Base-by-base conservation (phyloP, 2,113 vertebrate species). In the Equus quagga region DNA sequence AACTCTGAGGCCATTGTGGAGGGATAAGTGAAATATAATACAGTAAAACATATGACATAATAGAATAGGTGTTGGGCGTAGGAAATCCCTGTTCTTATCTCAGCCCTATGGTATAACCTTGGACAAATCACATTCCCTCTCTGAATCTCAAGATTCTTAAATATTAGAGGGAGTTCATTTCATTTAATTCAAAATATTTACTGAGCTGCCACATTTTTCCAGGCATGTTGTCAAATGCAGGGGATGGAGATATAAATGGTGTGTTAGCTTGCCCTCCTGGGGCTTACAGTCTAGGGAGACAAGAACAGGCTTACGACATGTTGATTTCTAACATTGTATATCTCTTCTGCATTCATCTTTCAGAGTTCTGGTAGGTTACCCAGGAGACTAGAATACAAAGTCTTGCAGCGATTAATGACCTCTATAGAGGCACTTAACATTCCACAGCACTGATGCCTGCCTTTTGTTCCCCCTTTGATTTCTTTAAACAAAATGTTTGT, bases 401-500 rank as follows among this genome's bases (percentile, higher is more conserved):
- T 85, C 11, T 8, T 70, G 10, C 19, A 31, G 44, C 82, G 69
- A 92, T 92, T 92, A 97, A 89, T 92, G 72, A 85, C 41, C 54
- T 86, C 11, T 3, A 78, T 44, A 51, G 79, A 81, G 54, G 49
- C 56, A 88, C 60, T 85, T 93, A 78, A 73, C 78, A 86, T 92
- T 92, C 41, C 14, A 46, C 2, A 88, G 36, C 62, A 72, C 60
- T 21, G 85, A 84, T 85, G 54, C 70, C 54, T 96, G 26, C 46
- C 10, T 84, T 96, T 96, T 23, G 26, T 89, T 70, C 31, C 54
- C 10, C 13, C 31, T 94, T 91, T n/a, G 41, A 8, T 72, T 84
- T 95, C 65, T 86, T 94, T 91, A 93, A 79, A 58, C 60, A 81
- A 91, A 96, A 51, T 96, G 46, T 4, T 49, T 89, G 64, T n/a